Percentiles rank a stretch among this genome's conserved stretches.
Evolutionary conservation across 2,113 vertebrate species (phyloP).

Genomic region (Esox niger): DNA sequence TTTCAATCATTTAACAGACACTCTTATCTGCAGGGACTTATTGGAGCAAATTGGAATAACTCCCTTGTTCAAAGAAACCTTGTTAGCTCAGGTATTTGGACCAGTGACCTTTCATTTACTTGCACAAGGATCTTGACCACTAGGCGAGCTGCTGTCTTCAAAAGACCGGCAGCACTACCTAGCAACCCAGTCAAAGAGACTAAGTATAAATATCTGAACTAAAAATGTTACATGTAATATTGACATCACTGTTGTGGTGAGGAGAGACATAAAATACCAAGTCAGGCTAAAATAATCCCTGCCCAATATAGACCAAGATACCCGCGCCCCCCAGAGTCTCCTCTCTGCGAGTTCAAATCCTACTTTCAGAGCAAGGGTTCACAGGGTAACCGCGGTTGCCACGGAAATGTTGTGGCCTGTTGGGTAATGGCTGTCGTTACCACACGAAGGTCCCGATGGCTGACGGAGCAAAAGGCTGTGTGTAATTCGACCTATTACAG

Average conservation of each 20-base stretch:
- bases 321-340: background rate
- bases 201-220: conserved; percentile 42
- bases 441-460: conserved; percentile 68
- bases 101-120: too few relatives aligned
- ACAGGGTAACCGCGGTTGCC: conserved; percentile 35
- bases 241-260: conserved; percentile 29
- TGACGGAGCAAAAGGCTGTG: conserved; percentile 48
- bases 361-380: conserved; percentile 27
- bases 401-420: conserved; percentile 42
- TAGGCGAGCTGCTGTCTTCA: too few relatives aligned
- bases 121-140: too few relatives aligned
- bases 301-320: conserved; percentile 6
- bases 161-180: too few relatives aligned
- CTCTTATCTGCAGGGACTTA: too few relatives aligned
- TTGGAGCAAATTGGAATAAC: too few relatives aligned
- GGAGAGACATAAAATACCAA: conserved; percentile 30
- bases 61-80: too few relatives aligned
- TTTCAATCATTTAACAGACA: too few relatives aligned
- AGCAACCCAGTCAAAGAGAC: background rate
- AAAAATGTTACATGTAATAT: conserved; percentile 29
- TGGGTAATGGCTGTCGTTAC: conserved; percentile 53
- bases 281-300: conserved; percentile 28
- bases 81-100: too few relatives aligned
- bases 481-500: conserved; percentile 73
- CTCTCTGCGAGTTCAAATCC: conserved; percentile 5